Evolutionary conservation across 2,888 invertebrate species (phyloP).

Genomic region (Saturnia pavonia): DNA sequence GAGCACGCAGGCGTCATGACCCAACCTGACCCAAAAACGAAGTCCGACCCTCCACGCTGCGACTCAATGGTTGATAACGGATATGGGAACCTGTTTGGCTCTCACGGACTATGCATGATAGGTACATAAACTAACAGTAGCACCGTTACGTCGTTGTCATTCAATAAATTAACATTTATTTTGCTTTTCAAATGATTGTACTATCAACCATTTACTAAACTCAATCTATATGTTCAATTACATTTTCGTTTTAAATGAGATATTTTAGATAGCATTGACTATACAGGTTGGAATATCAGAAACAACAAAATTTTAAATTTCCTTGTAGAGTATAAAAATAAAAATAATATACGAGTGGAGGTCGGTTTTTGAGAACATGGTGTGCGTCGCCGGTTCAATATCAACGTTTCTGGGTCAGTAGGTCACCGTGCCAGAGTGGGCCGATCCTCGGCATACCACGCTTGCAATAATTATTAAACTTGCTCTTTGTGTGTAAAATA

Average conservation of each 20-base stretch:
- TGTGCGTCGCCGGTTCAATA: conserved; percentile 77
- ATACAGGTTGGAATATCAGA: neutral
- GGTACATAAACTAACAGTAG: conserved; percentile 48
- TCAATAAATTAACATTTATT: conserved; percentile 37
- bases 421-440: conserved; percentile 70
- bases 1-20: conserved; percentile 78
- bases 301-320: neutral
- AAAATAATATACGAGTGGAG: conserved; percentile 72
- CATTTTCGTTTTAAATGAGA: neutral
- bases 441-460: conserved; percentile 49
- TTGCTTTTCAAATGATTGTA: conserved; percentile 27
- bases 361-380: conserved; percentile 73
- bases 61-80: conserved; percentile 69
- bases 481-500: conserved; percentile 58
- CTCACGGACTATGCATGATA: conserved; percentile 41
- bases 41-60: conserved; percentile 66
- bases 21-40: conserved; percentile 78
- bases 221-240: neutral
- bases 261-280: neutral
- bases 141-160: conserved; percentile 60
- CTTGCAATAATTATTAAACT: conserved; percentile 58
- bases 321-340: conserved; percentile 33
- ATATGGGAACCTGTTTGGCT: conserved; percentile 69
- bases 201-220: neutral
- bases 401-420: conserved; percentile 79